These are phyloP conservation scores for Molossus alvarezi DNA, from an alignment of 2,797 vertebrate species.

Conservation along the genomic window DNA sequence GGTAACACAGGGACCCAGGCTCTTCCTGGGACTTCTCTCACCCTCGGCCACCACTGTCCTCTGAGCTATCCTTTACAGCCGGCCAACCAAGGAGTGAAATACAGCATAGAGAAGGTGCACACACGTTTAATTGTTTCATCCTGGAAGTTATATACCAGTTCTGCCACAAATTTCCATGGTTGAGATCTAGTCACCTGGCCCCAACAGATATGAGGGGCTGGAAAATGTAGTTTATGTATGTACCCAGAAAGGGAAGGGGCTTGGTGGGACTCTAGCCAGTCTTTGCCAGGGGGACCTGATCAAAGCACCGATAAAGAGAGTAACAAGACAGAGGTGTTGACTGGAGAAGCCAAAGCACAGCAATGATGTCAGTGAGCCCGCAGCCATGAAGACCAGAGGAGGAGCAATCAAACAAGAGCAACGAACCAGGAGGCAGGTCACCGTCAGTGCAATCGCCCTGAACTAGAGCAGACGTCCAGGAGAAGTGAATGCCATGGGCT, in stretches of 20 bases:
- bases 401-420: neutral
- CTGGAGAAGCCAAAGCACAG: neutral
- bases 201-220: neutral
- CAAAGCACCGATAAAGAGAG: neutral
- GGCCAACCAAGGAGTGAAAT: neutral
- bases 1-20: neutral
- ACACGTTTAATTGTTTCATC: neutral
- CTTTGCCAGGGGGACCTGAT: neutral
- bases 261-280: neutral
- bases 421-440: neutral
- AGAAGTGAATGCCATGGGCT: neutral
- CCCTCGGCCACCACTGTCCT: neutral
- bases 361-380: neutral
- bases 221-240: neutral
- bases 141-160: neutral
- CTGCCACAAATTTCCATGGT: neutral
- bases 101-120: neutral
- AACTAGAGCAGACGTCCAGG: neutral
- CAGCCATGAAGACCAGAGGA: neutral
- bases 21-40: neutral
- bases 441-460: neutral
- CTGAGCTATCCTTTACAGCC: neutral
- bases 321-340: neutral
- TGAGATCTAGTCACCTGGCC: neutral
- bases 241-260: neutral